Conservation (phyloP, 2,113 vertebrate genomes). For the Danionella cerebrum region DNA sequence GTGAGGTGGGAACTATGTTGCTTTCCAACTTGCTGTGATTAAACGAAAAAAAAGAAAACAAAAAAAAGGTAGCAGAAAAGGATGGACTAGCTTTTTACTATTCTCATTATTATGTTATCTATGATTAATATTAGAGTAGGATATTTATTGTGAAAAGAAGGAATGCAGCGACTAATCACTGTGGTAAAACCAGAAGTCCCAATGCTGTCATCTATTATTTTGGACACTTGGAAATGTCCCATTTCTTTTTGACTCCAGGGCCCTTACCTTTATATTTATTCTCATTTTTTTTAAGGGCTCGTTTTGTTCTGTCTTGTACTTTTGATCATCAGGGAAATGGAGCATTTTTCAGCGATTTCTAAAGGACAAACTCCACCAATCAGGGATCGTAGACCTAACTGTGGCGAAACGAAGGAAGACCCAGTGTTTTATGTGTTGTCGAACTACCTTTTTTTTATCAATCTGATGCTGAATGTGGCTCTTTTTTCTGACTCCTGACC, state of each 20-base stretch:
- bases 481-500: conserved; percentile 58
- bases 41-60: conserved; percentile 24
- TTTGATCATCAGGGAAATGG: conserved; percentile 90
- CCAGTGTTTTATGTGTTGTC: conserved; percentile 68
- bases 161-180: conserved; percentile 67
- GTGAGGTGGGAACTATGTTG: conserved; percentile 62
- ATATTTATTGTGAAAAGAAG: conserved; percentile 63
- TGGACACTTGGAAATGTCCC: conserved; percentile 40
- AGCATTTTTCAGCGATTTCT: conserved; percentile 76
- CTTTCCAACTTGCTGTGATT: conserved; percentile 74
- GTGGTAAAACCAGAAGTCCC: conserved; percentile 63
- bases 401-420: conserved; percentile 35
- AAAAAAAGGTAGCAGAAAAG: conserved; percentile 54
- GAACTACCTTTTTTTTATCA: conserved; percentile 63
- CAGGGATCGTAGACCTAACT: conserved; percentile 58
- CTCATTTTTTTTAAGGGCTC: conserved; percentile 56
- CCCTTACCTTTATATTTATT: conserved; percentile 56
- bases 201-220: conserved; percentile 62
- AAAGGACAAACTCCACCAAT: conserved; percentile 65
- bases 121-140: conserved; percentile 65
- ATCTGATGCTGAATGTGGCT: conserved; percentile 84
- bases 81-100: conserved; percentile 47
- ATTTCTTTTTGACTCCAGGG: conserved; percentile 52
- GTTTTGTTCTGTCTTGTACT: conserved; percentile 60
- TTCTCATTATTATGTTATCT: conserved; percentile 44